These are phyloP conservation scores for Pampusana beccarii DNA, from an alignment of 2,113 vertebrate species.

Conservation along the genomic window DNA sequence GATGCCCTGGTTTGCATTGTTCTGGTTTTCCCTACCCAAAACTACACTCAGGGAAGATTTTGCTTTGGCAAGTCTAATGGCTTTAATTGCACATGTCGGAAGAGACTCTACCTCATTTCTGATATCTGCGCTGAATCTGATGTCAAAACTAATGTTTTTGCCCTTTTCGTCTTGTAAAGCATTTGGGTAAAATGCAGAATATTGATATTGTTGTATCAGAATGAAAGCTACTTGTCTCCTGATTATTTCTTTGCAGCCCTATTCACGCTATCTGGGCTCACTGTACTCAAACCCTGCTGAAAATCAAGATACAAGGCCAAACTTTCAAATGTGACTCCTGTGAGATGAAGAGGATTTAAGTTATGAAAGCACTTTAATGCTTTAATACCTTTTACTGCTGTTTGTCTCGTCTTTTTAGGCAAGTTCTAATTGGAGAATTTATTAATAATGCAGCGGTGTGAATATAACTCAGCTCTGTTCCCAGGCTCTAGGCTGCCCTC, in stretches of 20 bases:
- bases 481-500: constrained; percentile 60
- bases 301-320: not conserved
- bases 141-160: not conserved
- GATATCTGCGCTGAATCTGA: not conserved
- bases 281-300: not conserved
- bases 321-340: not conserved
- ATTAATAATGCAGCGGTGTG: not conserved
- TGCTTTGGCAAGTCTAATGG: not conserved
- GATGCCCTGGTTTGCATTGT: not conserved
- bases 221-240: not conserved
- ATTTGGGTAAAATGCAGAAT: not conserved
- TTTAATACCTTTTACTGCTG: not conserved
- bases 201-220: not conserved
- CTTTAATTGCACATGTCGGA: not conserved
- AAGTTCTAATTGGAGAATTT: not conserved
- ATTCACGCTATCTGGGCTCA: not conserved
- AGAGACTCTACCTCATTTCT: not conserved
- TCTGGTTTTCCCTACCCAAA: not conserved
- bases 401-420: not conserved
- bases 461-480: not conserved
- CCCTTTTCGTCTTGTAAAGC: not conserved
- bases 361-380: not conserved
- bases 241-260: not conserved
- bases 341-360: not conserved
- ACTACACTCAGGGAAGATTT: not conserved